Percentiles rank a stretch among this genome's conserved stretches.
These are phyloP conservation scores for Aphelenchoides fujianensis DNA, from an alignment of 1,140 invertebrate species.

Conservation along the genomic window DNA sequence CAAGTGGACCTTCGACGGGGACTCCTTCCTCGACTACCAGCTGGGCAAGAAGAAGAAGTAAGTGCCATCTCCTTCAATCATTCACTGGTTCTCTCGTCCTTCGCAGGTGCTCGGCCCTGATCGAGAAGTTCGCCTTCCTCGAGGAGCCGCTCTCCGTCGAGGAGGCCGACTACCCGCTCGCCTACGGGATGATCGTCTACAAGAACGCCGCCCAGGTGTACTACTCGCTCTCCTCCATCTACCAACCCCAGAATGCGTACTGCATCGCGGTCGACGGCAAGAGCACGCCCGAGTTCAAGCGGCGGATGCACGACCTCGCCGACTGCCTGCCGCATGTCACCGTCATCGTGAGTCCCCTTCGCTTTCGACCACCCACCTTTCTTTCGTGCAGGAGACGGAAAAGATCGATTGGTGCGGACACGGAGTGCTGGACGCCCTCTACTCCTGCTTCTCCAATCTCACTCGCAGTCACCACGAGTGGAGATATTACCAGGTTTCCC, in stretches of 20 bases:
- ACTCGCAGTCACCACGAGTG: conserved; percentile 37
- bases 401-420: conserved; percentile 34
- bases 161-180: conserved; percentile 26
- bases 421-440: conserved; percentile 48
- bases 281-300: conserved; percentile 38
- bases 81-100: no score
- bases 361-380: conserved; percentile 7
- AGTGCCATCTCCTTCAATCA: background rate
- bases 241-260: conserved; percentile 55
- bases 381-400: background rate
- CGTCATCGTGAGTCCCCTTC: conserved; percentile 50
- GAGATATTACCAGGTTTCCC: conserved; percentile 50
- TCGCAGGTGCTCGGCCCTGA: background rate
- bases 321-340: conserved; percentile 52
- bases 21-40: background rate
- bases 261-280: conserved; percentile 52
- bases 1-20: background rate
- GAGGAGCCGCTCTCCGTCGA: conserved; percentile 18
- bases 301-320: conserved; percentile 31
- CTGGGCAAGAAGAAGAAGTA: background rate
- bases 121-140: conserved; percentile 17
- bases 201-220: conserved; percentile 27
- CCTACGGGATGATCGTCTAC: conserved; percentile 24
- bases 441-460: conserved; percentile 46
- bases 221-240: conserved; percentile 42